A percentile compares a stretch with the other conserved stretches of the same genome.
These are phyloP conservation scores for Ciconia nigra DNA, from an alignment of 2,797 vertebrate species.

Conservation along the genomic window DNA sequence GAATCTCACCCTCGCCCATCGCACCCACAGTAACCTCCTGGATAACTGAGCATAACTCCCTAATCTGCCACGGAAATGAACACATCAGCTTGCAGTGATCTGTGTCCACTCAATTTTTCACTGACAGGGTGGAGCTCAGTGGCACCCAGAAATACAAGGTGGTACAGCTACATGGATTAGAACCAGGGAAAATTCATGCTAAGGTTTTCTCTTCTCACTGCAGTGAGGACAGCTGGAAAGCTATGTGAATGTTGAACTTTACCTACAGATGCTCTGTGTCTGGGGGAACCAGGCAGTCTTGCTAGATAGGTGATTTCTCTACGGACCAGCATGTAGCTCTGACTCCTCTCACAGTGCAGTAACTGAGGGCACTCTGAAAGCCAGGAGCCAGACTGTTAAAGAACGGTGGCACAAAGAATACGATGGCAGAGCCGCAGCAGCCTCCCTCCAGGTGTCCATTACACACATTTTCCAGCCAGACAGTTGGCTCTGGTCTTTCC, in stretches of 20 bases:
- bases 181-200: background rate
- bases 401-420: background rate
- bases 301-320: background rate
- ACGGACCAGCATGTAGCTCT: background rate
- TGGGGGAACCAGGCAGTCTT: background rate
- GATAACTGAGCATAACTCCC: background rate
- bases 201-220: background rate
- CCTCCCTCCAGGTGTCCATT: slow-evolving; percentile 1
- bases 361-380: background rate
- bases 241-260: background rate
- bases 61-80: background rate
- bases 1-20: background rate
- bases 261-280: background rate
- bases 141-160: background rate
- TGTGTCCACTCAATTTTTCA: background rate
- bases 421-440: background rate
- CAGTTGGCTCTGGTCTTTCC: background rate
- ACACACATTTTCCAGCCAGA: slow-evolving; percentile 29
- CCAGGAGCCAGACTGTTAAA: background rate
- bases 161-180: background rate
- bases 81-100: background rate
- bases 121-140: background rate
- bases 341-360: background rate
- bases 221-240: background rate
- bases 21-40: background rate